phyloP scores from a whole-genome alignment of 2,888 invertebrate species.

The Mongoloraphidia duomilia region DNA sequence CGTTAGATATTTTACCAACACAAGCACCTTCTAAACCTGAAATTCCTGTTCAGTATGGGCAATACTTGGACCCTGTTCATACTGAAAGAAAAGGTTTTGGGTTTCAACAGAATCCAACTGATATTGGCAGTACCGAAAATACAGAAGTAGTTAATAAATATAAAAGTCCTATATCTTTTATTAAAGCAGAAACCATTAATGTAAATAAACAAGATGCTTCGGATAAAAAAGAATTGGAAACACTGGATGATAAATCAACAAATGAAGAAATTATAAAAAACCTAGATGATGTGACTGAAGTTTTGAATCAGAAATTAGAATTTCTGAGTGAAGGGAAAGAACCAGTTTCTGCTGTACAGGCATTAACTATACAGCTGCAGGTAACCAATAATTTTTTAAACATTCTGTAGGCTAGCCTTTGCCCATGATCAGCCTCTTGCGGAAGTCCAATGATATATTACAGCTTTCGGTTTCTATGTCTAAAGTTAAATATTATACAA shows the following conservation, averaged over 20 bases:
- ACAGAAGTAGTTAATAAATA: conserved; percentile 17
- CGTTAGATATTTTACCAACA: conserved; percentile 25
- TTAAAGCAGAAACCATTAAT: conserved; percentile 25
- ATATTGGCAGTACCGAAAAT: conserved; percentile 12
- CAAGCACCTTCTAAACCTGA: conserved; percentile 9
- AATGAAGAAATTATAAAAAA: conserved; percentile 18
- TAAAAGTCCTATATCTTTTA: conserved; percentile 26
- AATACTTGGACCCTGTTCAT: conserved; percentile 14
- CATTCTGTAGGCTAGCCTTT: neutral
- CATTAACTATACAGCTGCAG: conserved; percentile 45
- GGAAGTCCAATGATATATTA: too few species aligned
- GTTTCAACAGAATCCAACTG: conserved; percentile 19
- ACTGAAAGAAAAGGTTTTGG: conserved; percentile 25
- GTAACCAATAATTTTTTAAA: conserved; percentile 23
- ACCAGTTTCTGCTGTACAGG: conserved; percentile 39
- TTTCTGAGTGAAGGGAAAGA: conserved; percentile 42
- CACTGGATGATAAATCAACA: conserved; percentile 7
- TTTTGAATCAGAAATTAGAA: conserved; percentile 39
- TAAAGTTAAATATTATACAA: too few species aligned
- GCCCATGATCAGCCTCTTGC: too few species aligned
- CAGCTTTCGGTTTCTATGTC: too few species aligned
- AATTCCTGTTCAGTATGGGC: conserved; percentile 7
- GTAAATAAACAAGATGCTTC: conserved; percentile 9
- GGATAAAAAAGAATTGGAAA: conserved; percentile 9
- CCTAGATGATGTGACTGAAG: conserved; percentile 28